Base-by-base conservation (phyloP, 2,888 invertebrate species). In the Punctoribates punctum region DNA sequence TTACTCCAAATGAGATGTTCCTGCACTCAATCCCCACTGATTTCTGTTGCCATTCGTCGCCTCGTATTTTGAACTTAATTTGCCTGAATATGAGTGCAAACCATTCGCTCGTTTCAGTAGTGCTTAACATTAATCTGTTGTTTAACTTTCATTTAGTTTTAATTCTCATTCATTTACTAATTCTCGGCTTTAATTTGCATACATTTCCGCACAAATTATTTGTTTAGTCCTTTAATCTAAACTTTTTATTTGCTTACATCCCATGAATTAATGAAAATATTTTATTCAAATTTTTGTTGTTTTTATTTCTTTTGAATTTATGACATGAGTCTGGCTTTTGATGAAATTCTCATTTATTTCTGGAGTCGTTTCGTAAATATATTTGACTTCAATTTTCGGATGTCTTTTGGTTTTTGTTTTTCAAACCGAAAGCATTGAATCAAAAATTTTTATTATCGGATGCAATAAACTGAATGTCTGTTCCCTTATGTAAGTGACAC, bases 301-400 rank as follows among this genome's bases (percentile, higher is more conserved):
- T 57, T 57, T 5, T 51, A 20, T 51, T 42, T 51, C n/a, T n/a
- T 51, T 51, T 20, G 20, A n/a, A 6, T 57, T 57, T 57, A 57
- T 57, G 20, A 57, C 25, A 25, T 57, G 9, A 17, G 57, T 57
- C 57, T 57, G 57, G 25, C 57, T 25, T 57, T 25, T 20, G 20
- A 57, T 57, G 20, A 25, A 20, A 20, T n/a, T 20, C 1, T n/a
- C 20, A 51, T 51, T 51, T 51, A 23, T 23, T 23, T 25, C 5
- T 51, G 5, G 6, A 57, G 23, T 57, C 57, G 9, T 57, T 51
- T 51, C 8, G 1, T 2, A 51, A 29, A 15, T 17, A 23, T 29
- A 60, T 60, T 60, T 60, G 60, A 60, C 60, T 29, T 60, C 27
- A 29, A 60, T 60, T 60, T 60, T 60, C 4, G 5, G 57, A 23